Base-by-base conservation (phyloP, 2,797 vertebrate genomes). In the Muscicapa striata region DNA sequence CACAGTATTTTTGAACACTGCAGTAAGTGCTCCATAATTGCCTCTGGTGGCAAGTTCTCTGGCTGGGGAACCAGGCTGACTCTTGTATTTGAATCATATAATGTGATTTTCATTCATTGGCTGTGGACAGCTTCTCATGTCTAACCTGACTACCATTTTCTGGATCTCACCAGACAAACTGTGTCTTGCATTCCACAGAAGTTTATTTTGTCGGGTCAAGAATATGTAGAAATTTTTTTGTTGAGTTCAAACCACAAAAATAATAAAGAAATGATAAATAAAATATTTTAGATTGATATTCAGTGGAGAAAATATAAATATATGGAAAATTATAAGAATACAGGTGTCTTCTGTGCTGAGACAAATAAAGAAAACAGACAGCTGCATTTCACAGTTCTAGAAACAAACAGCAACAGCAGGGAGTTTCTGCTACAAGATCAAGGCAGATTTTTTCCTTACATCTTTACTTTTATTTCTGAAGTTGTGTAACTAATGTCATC, bases 11-110 rank as follows among this genome's bases (percentile, higher is more conserved):
- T 81, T 81, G 87, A 95, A 52, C 51, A 45, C 46, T 55, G 52
- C 69, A 94, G 81, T 96, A 85, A 93, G 80, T 89, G 92, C 86
- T 95, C 79, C 34, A 14, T 78, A 92, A 90, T 89, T 92, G 90
- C 59, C 93, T 92, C 88, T 95, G 80, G 92, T 94, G 93, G 95
- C 89, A 94, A 84, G n/a, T 95, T 87, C 84, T 64, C 72, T 93
- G 81, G 64, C 86, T 78, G 57, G 84, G 84, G 87, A 91, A 85
- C 76, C 88, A 72, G 81, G 23, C 27, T 94, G 93, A 78, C 93
- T 94, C 69, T 87, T 85, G 57, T 9, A 77, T 68, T 52, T 93
- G 62, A 87, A 64, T 93, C 66, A 46, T 61, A 13, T 77, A 87
- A 96, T 89, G 48, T 29, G 49, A 93, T 92, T 93, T 93, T 95